These are phyloP conservation scores for Hyaena hyaena DNA, from an alignment of 2,113 vertebrate genomes.

Conservation along the genomic window DNA sequence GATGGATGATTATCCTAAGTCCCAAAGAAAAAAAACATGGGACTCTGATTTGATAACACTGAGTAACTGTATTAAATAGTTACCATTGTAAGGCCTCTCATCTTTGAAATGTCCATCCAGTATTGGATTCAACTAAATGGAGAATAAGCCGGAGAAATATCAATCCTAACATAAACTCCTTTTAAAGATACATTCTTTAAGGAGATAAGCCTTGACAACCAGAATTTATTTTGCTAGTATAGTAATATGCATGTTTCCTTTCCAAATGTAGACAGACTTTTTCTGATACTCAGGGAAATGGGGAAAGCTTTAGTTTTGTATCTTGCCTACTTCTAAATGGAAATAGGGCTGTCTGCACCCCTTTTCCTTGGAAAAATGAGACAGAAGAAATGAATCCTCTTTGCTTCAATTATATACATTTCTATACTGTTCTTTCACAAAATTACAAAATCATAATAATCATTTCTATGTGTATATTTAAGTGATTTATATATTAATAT, in stretches of 20 bases:
- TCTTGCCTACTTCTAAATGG: neutral
- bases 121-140: neutral
- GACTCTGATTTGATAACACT: neutral
- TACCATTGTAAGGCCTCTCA: neutral
- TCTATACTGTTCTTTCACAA: neutral
- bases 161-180: neutral
- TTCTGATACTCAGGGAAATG: neutral
- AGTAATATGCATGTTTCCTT: neutral
- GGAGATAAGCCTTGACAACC: neutral
- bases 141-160: neutral
- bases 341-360: neutral
- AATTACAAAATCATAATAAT: neutral
- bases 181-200: neutral
- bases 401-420: neutral
- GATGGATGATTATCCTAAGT: neutral
- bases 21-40: neutral
- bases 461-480: neutral
- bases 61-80: neutral
- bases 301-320: neutral
- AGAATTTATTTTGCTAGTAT: neutral
- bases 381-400: neutral
- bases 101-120: neutral
- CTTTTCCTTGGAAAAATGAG: neutral
- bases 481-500: slow-evolving; percentile 63
- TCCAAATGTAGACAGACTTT: neutral